A percentile compares a stretch with the other conserved stretches of the same genome.
Evolutionary conservation across 2,888 invertebrate genomes (phyloP).

Genomic region (Platycheirus albimanus): DNA sequence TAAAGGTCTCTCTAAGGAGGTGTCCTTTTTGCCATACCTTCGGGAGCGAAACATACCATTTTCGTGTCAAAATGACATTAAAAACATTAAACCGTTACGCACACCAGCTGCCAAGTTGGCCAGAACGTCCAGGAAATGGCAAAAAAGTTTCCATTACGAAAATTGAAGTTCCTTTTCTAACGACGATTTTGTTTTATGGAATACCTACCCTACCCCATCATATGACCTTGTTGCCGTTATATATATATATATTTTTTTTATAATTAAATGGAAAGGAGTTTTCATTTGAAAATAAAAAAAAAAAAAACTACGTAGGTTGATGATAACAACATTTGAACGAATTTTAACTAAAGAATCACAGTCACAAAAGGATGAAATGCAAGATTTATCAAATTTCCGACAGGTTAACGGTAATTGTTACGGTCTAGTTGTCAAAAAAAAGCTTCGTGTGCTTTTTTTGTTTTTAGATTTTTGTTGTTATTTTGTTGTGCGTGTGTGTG

Average conservation of each 20-base stretch:
- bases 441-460: too few species aligned
- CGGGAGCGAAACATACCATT: conserved; percentile 3
- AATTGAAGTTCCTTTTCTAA: conserved; percentile 24
- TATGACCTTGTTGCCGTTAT: conserved; percentile 31
- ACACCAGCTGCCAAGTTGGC: conserved; percentile 53
- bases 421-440: background rate
- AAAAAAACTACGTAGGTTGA: background rate
- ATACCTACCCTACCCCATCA: background rate
- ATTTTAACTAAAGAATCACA: background rate
- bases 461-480: background rate
- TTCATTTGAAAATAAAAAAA: background rate
- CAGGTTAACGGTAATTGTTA: background rate
- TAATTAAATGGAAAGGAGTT: conserved; percentile 36
- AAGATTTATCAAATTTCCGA: background rate
- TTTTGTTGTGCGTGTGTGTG: conserved; percentile 16
- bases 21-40: background rate
- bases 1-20: background rate
- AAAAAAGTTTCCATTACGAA: conserved; percentile 47
- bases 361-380: background rate
- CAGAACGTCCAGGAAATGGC: conserved; percentile 43
- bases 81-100: conserved; percentile 71
- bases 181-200: background rate
- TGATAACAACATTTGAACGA: too few species aligned
- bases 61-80: conserved; percentile 68
- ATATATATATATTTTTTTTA: conserved; percentile 31